Evolutionary conservation across 2,113 vertebrate species (phyloP).

Genomic region (Donacobius atricapilla): DNA sequence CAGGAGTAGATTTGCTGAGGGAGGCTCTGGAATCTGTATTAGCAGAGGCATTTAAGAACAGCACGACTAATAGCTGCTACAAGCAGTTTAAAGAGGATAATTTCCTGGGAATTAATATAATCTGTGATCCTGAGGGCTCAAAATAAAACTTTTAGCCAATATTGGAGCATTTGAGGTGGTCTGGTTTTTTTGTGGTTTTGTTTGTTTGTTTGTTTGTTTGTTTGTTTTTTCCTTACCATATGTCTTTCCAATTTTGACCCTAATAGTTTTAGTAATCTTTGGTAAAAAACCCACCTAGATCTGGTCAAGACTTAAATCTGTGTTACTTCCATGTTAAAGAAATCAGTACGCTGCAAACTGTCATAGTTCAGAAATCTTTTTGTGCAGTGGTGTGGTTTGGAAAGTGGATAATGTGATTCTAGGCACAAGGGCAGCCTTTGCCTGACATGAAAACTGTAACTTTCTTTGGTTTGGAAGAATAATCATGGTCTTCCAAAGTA

Average conservation of each 20-base stretch:
- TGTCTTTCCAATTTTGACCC: neutral
- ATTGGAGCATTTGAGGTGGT: neutral
- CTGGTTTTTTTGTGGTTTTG: rapidly evolving
- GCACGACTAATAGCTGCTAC: neutral
- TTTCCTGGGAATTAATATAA: neutral
- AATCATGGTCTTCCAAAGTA: neutral
- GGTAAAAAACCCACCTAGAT: neutral
- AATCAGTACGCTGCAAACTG: rapidly evolving
- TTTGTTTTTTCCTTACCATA: rapidly evolving
- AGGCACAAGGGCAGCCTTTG: neutral
- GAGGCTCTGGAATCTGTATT: neutral
- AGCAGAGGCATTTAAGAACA: neutral
- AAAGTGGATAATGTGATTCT: neutral
- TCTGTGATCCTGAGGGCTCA: neutral
- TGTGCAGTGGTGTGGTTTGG: neutral
- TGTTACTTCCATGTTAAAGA: neutral
- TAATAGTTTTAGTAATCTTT: neutral
- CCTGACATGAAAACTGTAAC: neutral
- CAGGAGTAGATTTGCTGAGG: neutral
- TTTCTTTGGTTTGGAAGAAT: neutral
- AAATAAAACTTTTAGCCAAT: neutral
- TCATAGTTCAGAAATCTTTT: neutral
- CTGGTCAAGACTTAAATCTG: neutral
- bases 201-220: too few species aligned
- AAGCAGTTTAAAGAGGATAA: neutral